These are phyloP conservation scores for Drosophila sturtevanti DNA, from an alignment of 1,140 invertebrate genomes.

Conservation along the genomic window DNA sequence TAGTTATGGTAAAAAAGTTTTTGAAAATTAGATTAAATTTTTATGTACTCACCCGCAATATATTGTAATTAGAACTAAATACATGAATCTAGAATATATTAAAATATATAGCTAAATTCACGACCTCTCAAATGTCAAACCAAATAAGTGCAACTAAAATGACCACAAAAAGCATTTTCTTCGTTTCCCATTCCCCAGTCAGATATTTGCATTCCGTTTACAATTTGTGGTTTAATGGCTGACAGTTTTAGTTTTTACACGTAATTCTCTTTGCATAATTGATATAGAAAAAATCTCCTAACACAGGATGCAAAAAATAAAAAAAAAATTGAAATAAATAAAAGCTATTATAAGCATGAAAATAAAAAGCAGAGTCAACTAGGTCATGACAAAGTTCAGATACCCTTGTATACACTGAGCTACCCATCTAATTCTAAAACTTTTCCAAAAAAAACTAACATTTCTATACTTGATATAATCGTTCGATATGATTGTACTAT, in stretches of 20 bases:
- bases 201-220: slow-evolving; percentile 34
- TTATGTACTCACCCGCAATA: neutral
- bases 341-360: slow-evolving; percentile 8
- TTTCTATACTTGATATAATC: too few relatives aligned
- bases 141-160: slow-evolving; percentile 58
- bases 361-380: slow-evolving; percentile 11
- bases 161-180: slow-evolving; percentile 25
- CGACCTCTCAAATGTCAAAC: slow-evolving; percentile 51
- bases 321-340: slow-evolving; percentile 27
- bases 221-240: slow-evolving; percentile 50
- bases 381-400: neutral
- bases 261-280: slow-evolving; percentile 59
- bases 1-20: neutral
- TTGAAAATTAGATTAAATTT: neutral
- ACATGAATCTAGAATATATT: neutral
- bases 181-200: slow-evolving; percentile 1
- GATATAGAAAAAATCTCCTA: slow-evolving; percentile 23
- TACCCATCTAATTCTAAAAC: too few relatives aligned
- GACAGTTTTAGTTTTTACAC: slow-evolving; percentile 51
- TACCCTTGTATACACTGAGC: neutral
- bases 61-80: neutral
- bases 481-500: too few relatives aligned
- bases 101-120: neutral
- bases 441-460: too few relatives aligned
- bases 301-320: slow-evolving; percentile 21